Evolutionary conservation across 2,797 vertebrate species (phyloP), one percentile per base, ranked within the genome.

Genomic region (Sternotherus odoratus): DNA sequence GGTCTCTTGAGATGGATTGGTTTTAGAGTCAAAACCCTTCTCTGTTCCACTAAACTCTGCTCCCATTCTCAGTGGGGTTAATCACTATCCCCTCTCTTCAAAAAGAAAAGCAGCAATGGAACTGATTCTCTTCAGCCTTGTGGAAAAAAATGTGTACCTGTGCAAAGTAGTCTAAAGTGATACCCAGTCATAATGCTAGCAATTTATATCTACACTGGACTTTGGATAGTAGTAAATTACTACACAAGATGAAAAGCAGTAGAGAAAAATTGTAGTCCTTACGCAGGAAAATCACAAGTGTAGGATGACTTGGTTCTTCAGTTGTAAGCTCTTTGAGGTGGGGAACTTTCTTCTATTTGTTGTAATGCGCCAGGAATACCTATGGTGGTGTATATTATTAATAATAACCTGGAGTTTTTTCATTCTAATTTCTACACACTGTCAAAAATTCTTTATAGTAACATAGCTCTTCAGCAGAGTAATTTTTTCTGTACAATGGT

Each of bases 301-400:
- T 87, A 81, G 8, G 26, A 46, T 82, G 13, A 90, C 46, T 81
- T 91, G 87, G 92, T 48, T 49, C 87, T 43, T 92, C 85, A 82
- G 23, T 23, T 78, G 5, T 49, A 60, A 89, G 46, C 89, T 92
- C 82, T 50, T 90, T 89, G 48, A 66, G 75, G 21, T 51, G 49
- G 57, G 72, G 28, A 30, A n/a, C 82, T 85, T 63, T 91, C 75
- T 39, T 56, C 69, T 36, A 24, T 92, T 85, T 23, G 36, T 39
- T n/a, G 9, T 11, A 36, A 12, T 66, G 17, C 33, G 36, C 63
- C 36, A 69, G 57, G n/a, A 39, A 23, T 36, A 36, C 30, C 63
- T 23, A 19, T 69, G 36, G 66, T 69, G 21, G 19, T 39, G 21
- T 53, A 53, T 53, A 53, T 23, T 53, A 53, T 53, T 69, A 56